A percentile compares a stretch with the other conserved stretches of the same genome.
Evolutionary conservation across 2,888 invertebrate genomes (phyloP).

Genomic region (Diadegma fenestrale): DNA sequence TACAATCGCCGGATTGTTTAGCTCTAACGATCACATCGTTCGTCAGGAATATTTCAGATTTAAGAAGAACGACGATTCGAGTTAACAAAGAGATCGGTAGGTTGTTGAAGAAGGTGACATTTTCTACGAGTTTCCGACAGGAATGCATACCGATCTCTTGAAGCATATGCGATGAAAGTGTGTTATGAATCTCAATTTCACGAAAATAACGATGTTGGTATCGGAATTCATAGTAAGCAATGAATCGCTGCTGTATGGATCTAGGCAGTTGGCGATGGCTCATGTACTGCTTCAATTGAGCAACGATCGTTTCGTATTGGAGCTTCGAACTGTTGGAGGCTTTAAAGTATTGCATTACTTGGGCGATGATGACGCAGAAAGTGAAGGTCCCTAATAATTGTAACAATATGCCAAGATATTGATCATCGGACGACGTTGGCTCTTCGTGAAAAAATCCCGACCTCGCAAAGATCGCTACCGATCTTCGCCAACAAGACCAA

Average conservation of each 20-base stretch:
- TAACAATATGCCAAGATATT: slow-evolving; percentile 75
- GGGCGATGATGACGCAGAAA: slow-evolving; percentile 76
- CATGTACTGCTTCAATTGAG: slow-evolving; percentile 81
- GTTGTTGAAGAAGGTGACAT: slow-evolving; percentile 86
- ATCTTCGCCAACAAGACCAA: slow-evolving; percentile 74
- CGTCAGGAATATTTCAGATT: slow-evolving; percentile 86
- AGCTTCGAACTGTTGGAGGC: slow-evolving; percentile 78
- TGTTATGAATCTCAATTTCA: slow-evolving; percentile 79
- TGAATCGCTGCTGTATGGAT: slow-evolving; percentile 77
- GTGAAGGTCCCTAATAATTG: slow-evolving; percentile 74
- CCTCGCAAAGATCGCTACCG: slow-evolving; percentile 77
- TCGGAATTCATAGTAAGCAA: slow-evolving; percentile 80
- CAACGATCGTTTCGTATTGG: slow-evolving; percentile 78
- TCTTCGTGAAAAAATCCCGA: slow-evolving; percentile 76
- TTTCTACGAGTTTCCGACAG: slow-evolving; percentile 86
- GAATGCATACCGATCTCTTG: slow-evolving; percentile 86
- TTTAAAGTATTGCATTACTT: slow-evolving; percentile 78
- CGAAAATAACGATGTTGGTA: slow-evolving; percentile 80
- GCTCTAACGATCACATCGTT: slow-evolving; percentile 86
- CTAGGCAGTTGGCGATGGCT: slow-evolving; percentile 79
- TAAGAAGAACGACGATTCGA: slow-evolving; percentile 85
- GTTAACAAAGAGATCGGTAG: slow-evolving; percentile 85
- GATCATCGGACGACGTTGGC: slow-evolving; percentile 76
- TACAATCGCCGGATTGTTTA: slow-evolving; percentile 86
- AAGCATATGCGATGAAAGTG: slow-evolving; percentile 80